Base-by-base conservation (phyloP, 2,113 vertebrate genomes). In the Myrmecobius fasciatus region DNA sequence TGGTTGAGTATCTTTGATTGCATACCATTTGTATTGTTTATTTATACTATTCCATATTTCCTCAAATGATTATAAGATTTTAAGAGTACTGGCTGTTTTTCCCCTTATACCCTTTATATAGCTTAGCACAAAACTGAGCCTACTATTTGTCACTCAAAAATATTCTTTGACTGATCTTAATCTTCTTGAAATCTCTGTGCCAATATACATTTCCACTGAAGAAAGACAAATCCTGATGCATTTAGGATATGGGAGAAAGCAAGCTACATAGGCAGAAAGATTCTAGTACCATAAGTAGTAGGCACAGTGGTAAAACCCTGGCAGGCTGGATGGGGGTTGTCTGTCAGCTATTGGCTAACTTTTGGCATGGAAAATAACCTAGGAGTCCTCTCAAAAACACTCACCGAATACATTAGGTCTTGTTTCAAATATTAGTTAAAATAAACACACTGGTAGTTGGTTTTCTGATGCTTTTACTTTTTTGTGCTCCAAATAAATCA, bases 351-450 rank as follows among this genome's bases (percentile, higher is more conserved):
- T 95, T 97, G 97, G 95, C 94, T 93, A 96, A 95, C 36, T 51
- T 96, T 92, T 96, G 88, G 94, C 92, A 94, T 97, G 94, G 90
- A 95, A 97, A 89, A 96, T 96, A 94, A 96, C 94, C 75, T 95
- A 94, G 88, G 94, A 96, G 94, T 97, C 93, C 93, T 97, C 91
- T 95, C 89, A 96, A 94, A 96, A 97, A 94, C 89, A 97, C 7
- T 25, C 56, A 92, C 88, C 9, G 52, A 96, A 96, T 94, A 92
- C 91, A 91, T 94, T 95, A 94, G 93, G 89, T 91, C 91, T 26
- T 93, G 56, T 94, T 93, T 97, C 94, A 94, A 97, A 97, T 95
- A 97, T 92, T 95, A 96, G 92, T 75, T 96, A 97, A 96, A 96
- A 94, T 94, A 96, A 97, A 96, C 92, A 96, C 91, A 83, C 92